Conservation (phyloP, 2,113 vertebrate genomes). For the Columbina picui region DNA sequence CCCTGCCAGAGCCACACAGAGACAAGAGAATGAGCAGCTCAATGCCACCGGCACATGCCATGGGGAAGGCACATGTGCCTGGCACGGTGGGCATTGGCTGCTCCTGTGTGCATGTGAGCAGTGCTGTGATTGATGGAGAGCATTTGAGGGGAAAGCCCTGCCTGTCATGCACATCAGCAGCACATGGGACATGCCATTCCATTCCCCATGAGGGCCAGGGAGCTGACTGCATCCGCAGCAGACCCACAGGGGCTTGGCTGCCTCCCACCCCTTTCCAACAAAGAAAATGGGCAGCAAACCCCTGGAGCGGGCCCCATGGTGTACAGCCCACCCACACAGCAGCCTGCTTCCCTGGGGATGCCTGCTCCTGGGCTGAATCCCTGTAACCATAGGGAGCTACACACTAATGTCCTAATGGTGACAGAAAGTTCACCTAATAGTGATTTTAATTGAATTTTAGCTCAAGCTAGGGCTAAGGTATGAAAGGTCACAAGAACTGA, state of each 20-base stretch:
- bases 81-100: rapidly evolving
- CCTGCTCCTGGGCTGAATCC: not conserved
- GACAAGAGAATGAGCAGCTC: not conserved
- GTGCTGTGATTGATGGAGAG: not conserved
- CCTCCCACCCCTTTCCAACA: not conserved
- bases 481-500: rapidly evolving
- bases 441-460: not conserved
- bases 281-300: not conserved
- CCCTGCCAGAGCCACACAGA: no score
- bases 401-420: rapidly evolving
- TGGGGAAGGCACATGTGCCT: not conserved
- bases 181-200: rapidly evolving
- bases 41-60: rapidly evolving
- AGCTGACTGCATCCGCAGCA: not conserved
- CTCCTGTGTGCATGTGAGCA: not conserved
- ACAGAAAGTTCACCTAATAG: not conserved
- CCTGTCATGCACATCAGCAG: rapidly evolving
- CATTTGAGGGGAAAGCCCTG: not conserved
- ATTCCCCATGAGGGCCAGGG: not conserved
- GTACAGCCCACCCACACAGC: rapidly evolving
- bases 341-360: rapidly evolving
- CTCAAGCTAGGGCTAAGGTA: rapidly evolving
- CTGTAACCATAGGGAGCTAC: rapidly evolving
- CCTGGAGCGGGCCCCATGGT: rapidly evolving
- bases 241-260: rapidly evolving